These are phyloP conservation scores for Xiphias gladius DNA, from an alignment of 2,113 vertebrate genomes.

Conservation along the genomic window DNA sequence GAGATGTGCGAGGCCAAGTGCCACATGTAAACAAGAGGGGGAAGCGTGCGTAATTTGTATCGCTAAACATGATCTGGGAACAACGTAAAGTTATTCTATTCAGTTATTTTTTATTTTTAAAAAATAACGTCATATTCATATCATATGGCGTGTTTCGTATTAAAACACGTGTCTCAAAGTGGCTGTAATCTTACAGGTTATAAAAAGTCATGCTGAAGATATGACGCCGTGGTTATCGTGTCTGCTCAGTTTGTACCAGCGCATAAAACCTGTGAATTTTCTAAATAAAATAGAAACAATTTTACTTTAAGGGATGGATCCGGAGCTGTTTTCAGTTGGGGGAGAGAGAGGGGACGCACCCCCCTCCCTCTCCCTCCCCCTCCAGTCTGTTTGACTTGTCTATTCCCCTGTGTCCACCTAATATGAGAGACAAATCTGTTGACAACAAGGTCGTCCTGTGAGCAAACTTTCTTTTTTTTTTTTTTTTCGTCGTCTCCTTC, in stretches of 20 bases:
- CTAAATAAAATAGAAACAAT: background rate
- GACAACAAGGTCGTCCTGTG: conserved; percentile 82
- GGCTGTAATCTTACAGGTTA: background rate
- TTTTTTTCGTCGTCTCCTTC: conserved; percentile 21
- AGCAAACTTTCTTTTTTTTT: conserved; percentile 71
- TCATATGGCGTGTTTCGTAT: no score
- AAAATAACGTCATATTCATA: no score
- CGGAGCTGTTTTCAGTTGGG: background rate
- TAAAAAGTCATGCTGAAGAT: background rate
- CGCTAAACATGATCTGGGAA: background rate
- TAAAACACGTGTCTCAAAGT: background rate
- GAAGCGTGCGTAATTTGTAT: background rate
- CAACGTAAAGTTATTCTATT: background rate
- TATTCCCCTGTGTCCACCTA: conserved; percentile 69
- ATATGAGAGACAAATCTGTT: conserved; percentile 76
- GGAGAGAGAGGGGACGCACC: background rate
- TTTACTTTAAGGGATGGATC: conserved; percentile 37
- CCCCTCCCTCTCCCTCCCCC: conserved; percentile 6
- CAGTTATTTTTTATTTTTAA: no score
- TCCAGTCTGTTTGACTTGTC: conserved; percentile 60
- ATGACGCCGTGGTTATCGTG: background rate
- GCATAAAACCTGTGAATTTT: background rate
- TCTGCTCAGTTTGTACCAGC: background rate
- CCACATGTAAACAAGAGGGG: background rate
- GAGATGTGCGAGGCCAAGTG: conserved; percentile 16